A percentile compares a stretch with the other conserved stretches of the same genome.
Conservation (phyloP, 53 echinoderm and acorn worm species). For the Glandiceps talaboti region DNA sequence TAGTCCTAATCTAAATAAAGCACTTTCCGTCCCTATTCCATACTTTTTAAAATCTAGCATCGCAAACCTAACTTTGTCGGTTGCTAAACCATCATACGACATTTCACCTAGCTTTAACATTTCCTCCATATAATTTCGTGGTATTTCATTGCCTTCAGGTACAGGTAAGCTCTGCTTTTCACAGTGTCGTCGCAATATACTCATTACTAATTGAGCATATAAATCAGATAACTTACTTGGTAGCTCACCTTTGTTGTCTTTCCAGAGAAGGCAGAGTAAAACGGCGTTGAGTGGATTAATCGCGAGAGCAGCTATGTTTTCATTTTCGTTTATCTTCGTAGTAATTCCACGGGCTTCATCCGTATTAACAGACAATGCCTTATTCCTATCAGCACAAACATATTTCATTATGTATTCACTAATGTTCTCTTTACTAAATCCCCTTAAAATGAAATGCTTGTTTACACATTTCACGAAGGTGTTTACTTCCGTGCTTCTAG, state of each 20-base stretch:
- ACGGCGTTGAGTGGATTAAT: neutral
- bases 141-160: neutral
- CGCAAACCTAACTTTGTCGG: neutral
- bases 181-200: neutral
- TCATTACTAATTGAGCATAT: neutral
- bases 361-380: neutral
- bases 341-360: neutral
- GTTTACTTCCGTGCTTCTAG: neutral
- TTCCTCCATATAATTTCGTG: neutral
- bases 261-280: neutral
- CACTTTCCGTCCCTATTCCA: neutral
- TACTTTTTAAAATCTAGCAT: neutral
- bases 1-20: neutral
- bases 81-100: neutral
- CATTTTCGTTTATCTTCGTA: neutral
- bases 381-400: no score
- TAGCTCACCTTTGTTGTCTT: neutral
- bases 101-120: neutral
- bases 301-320: neutral
- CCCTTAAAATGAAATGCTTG: neutral
- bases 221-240: neutral
- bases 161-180: neutral
- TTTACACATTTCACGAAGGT: neutral
- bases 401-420: neutral
- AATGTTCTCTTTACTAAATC: neutral